phyloP scores from a whole-genome alignment of 1,140 invertebrate genomes.

The Hyposmocoma kahamanoa region DNA sequence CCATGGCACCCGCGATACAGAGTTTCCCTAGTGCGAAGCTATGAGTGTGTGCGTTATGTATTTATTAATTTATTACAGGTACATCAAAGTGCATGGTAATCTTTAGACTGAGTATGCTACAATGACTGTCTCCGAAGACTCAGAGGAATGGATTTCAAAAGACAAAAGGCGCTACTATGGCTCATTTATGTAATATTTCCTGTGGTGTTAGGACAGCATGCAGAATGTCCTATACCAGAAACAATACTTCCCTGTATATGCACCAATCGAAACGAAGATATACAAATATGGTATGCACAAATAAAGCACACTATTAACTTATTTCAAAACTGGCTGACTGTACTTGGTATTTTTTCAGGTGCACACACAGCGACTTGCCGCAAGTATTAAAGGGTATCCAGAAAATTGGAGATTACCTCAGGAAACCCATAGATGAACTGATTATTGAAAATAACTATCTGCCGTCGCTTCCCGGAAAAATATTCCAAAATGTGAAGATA shows the following conservation, averaged over 20 bases:
- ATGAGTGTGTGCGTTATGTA: too few relatives aligned
- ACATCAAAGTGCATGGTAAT: not conserved
- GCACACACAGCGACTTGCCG: conserved; percentile 87
- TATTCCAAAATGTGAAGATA: conserved; percentile 83
- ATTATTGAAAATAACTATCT: conserved; percentile 91
- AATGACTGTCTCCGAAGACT: conserved; percentile 41
- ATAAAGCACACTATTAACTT: too few relatives aligned
- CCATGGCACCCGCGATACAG: too few relatives aligned
- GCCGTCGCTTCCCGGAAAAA: conserved; percentile 84
- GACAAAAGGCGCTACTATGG: conserved; percentile 39
- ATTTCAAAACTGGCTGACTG: not conserved
- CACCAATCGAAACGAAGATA: conserved; percentile 76
- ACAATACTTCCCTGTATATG: conserved; percentile 81
- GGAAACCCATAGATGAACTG: conserved; percentile 85
- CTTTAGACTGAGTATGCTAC: conserved; percentile 33
- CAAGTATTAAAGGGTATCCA: conserved; percentile 83
- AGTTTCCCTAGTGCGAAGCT: too few relatives aligned
- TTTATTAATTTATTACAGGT: too few relatives aligned
- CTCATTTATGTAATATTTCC: conserved; percentile 28
- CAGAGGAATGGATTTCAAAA: conserved; percentile 51
- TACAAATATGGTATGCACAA: conserved; percentile 79
- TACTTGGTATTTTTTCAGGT: conserved; percentile 75
- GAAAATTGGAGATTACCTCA: conserved; percentile 79
- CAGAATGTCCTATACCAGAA: conserved; percentile 77
- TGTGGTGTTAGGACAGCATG: conserved; percentile 20